These are phyloP conservation scores for Drosophila pseudotakahashii DNA, from an alignment of 2,888 invertebrate species.

Conservation along the genomic window DNA sequence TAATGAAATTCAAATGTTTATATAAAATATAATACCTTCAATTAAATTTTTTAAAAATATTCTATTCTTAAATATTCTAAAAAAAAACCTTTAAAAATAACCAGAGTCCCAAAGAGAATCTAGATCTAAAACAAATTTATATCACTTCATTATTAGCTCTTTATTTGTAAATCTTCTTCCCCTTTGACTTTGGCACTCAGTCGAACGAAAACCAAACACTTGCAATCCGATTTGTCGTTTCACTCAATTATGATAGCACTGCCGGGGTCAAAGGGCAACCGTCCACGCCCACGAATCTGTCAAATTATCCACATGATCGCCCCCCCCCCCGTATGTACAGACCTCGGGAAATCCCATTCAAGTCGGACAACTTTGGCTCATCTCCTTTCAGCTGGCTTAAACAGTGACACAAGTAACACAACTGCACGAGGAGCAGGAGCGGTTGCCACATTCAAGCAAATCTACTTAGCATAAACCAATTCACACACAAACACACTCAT, in stretches of 20 bases:
- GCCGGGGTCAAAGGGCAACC: conserved; percentile 20
- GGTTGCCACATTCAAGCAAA: conserved; percentile 59
- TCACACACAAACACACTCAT: conserved; percentile 50
- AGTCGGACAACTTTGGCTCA: conserved; percentile 37
- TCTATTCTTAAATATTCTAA: too few relatives aligned
- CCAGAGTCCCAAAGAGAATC: too few relatives aligned
- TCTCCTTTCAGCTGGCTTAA: conserved; percentile 43
- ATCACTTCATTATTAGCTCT: neutral
- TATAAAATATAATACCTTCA: too few relatives aligned
- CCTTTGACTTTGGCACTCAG: neutral
- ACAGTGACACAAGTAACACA: conserved; percentile 43
- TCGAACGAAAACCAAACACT: neutral
- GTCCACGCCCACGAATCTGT: conserved; percentile 37
- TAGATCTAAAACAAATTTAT: too few relatives aligned
- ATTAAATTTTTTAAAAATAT: too few relatives aligned
- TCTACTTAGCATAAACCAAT: conserved; percentile 77
- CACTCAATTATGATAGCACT: conserved; percentile 35
- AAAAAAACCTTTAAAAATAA: too few relatives aligned
- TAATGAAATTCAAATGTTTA: too few relatives aligned
- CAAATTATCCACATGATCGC: conserved; percentile 50
- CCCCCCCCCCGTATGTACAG: conserved; percentile 13
- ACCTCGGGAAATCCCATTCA: conserved; percentile 39
- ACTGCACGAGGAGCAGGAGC: conserved; percentile 13
- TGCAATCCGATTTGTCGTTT: conserved; percentile 10
- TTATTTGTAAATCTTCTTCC: neutral